Base-by-base conservation (phyloP, 1,140 invertebrate genomes). In the Drosophila rhopaloa region DNA sequence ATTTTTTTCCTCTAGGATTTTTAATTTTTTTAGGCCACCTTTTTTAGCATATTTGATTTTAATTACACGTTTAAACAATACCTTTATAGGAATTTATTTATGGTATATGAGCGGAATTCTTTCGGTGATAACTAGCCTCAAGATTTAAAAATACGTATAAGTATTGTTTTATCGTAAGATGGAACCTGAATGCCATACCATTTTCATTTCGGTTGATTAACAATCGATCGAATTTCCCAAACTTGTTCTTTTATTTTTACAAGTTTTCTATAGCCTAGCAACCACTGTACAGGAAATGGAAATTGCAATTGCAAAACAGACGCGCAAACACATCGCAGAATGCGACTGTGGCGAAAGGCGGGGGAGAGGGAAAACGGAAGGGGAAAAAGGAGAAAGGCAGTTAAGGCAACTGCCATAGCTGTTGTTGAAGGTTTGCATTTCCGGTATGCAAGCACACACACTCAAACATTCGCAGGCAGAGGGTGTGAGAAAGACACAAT, bases 381-480 rank as follows among this genome's bases (percentile, higher is more conserved):
- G 44, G 51, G 35, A 40, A 37, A 24, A 43, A n/a, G 59, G 14
- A 62, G 44, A 43, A 70, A 65, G 65, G 37, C 66, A 76, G 59
- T 41, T 40, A 67, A 61, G 62, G 35, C 66, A 76, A 56, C 48
- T 68, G 82, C 56, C 60, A 57, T 57, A 55, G 60, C 66, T 82
- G 80, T 50, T 72, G 80, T 58, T 83, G 68, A 84, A 90, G 81
- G 81, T 89, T 90, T 84, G 84, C 84, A 89, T 89, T 89, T 89
- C 84, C 84, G 84, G 84, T 85, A 89, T 81, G 84, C 77, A 89
- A 77, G 75, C 78, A 81, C 29, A 76, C 56, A 35, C 40, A 60
- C 53, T 57, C 47, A 53, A 43, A 48, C 35, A 57, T 58, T 44
- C n/a, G 5, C 14, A 32, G 14, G 13, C 14, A 43, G 29, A 56